Base-by-base conservation (phyloP, 2,888 invertebrate species). In the Zeuzera pyrina region DNA sequence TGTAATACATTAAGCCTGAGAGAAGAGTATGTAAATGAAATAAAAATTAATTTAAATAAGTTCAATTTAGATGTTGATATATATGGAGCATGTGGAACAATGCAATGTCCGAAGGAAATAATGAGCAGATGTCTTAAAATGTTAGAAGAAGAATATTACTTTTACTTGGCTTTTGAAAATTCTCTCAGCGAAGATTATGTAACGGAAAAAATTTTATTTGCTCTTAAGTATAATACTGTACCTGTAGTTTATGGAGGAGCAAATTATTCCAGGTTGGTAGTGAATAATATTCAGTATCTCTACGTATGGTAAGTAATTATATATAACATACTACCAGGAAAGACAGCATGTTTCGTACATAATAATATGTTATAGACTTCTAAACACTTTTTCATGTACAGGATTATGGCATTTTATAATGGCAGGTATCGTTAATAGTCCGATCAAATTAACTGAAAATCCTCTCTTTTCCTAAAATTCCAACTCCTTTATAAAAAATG, bases 221-320 rank as follows among this genome's bases (percentile, higher is more conserved):
- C 84, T 19, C 57, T 85, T n/a, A 83, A 87, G 43, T 85, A 87
- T 52, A 73, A 87, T 49, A 78, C 88, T 1, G 74, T 91, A 8
- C 90, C 90, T 0, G 81, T 91, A 3, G 89, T 89, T 3, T 88
- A 86, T 67, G 90, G 90, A 1, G 88, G 87, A 25, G 86, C 86
- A 30, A 86, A 90, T 62, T 91, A 91, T 59, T 65, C 61, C 19
- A 73, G 72, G 78, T 70, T 41, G 44, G 29, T 35, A 35, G 7
- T n/a, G n/a, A n/a, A n/a, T n/a, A n/a, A n/a, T n/a, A n/a, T n/a
- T n/a, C n/a, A n/a, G n/a, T n/a, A n/a, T n/a, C n/a, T n/a, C n/a
- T n/a, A n/a, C n/a, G n/a, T n/a, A n/a, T n/a, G n/a, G n/a, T n/a
- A n/a, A n/a, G n/a, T n/a, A n/a, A n/a, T n/a, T n/a, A n/a, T n/a